phyloP scores from a whole-genome alignment of 2,113 vertebrate species.

The Laticauda laticaudata region DNA sequence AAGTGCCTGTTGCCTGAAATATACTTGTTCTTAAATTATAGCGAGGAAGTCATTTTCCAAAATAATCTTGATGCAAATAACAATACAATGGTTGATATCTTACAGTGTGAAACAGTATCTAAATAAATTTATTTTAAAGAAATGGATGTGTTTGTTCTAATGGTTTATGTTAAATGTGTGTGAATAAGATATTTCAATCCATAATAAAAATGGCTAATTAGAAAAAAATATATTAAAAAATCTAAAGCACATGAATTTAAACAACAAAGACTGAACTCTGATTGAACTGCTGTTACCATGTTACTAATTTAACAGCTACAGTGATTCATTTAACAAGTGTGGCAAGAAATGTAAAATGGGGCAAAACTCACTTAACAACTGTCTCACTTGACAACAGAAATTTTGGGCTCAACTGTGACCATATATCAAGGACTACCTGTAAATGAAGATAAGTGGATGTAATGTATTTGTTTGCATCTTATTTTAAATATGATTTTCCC shows the following conservation, averaged over 20 bases:
- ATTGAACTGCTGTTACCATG: background rate
- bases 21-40: background rate
- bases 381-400: background rate
- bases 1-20: background rate
- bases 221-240: constrained; percentile 33
- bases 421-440: background rate
- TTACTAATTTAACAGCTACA: background rate
- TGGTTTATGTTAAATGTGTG: constrained; percentile 10
- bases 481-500: background rate
- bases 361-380: background rate
- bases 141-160: background rate
- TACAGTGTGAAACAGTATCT: constrained; percentile 34
- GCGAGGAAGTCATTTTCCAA: background rate
- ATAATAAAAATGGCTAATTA: constrained; percentile 29
- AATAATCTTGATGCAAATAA: constrained; percentile 34
- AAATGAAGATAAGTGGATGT: background rate
- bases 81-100: constrained; percentile 5
- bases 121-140: background rate
- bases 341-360: background rate
- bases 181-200: constrained; percentile 15
- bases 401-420: background rate
- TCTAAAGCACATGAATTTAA: constrained; percentile 45
- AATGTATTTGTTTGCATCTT: background rate
- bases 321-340: background rate
- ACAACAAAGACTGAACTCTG: background rate